phyloP scores from a whole-genome alignment of 2,797 vertebrate genomes.

The Sylvia borin region DNA sequence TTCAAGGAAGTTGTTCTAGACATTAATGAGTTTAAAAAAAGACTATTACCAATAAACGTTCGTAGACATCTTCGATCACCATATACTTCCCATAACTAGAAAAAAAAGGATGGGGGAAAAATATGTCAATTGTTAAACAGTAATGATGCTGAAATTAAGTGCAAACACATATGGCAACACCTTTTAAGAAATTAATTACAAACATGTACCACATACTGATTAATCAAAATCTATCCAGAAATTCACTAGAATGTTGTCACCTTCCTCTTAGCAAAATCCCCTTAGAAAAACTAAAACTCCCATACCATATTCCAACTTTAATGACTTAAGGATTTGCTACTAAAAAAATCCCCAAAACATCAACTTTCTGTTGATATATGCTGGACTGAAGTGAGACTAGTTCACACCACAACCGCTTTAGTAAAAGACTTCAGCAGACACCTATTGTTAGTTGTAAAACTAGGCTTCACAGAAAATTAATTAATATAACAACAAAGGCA shows the following conservation, averaged over 20 bases:
- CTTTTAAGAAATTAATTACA: background rate
- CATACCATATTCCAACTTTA: background rate
- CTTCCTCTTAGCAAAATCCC: background rate
- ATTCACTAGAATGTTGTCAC: background rate
- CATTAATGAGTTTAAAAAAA: background rate
- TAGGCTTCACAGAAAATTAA: background rate
- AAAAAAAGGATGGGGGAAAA: background rate
- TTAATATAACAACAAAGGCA: background rate
- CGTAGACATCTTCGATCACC: conserved; percentile 91
- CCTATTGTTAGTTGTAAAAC: background rate
- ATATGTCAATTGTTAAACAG: background rate
- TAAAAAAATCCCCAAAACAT: background rate
- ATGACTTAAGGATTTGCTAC: background rate
- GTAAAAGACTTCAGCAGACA: background rate
- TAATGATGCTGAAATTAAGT: background rate
- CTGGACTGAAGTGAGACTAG: background rate
- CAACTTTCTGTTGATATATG: background rate
- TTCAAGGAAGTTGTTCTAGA: background rate
- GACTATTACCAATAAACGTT: conserved; percentile 92
- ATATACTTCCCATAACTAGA: conserved; percentile 96
- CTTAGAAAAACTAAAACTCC: background rate
- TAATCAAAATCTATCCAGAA: background rate
- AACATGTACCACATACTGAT: background rate
- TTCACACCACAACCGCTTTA: background rate
- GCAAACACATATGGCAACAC: background rate